Evolutionary conservation across 1,140 invertebrate species (phyloP), one percentile per base, ranked within the genome.

Genomic region (Rhynchophorus ferrugineus): DNA sequence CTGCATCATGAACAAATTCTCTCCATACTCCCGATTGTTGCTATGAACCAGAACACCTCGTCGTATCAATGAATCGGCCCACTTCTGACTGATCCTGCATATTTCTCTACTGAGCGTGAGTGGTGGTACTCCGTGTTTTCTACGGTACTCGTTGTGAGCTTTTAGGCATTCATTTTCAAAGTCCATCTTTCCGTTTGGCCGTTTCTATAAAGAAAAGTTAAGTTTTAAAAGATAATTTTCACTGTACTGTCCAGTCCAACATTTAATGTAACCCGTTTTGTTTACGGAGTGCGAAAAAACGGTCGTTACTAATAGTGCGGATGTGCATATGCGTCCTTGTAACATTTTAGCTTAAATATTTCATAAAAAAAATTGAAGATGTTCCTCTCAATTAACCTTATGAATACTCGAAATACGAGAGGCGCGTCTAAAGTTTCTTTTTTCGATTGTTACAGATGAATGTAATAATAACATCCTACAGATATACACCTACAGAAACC

Each of bases 51-150:
- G 68, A 3, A 44, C 59, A 34, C 77, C 71, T 29, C 68, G 72
- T 16, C 65, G 67, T 2, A 78, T 78, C 17, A 86, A 62, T 41
- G 70, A 66, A n/a, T 78, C 67, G 0, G 83, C 82, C 80, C 82
- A 85, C 51, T 78, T 70, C 68, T 82, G 74, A 52, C 81, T 69
- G 48, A 69, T 67, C 43, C 72, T 62, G 55, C 67, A 67, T 20
- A 87, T 83, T 69, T 84, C 69, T 67, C 78, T 63, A 56, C 78
- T 71, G 33, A 87, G 56, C 68, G 73, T 70, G 43, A 89, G 60
- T 3, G 76, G 71, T 2, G 74, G 70, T 0, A 78, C 77, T 19
- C 73, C 74, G 62, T 88, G 85, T 44, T 71, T 71, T 9, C 64
- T 58, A 29, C 85, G 67, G 59, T 82, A 81, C 34, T 74, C 65